Evolutionary conservation across 2,888 invertebrate species (phyloP).

Genomic region (Limnephilus auricula): DNA sequence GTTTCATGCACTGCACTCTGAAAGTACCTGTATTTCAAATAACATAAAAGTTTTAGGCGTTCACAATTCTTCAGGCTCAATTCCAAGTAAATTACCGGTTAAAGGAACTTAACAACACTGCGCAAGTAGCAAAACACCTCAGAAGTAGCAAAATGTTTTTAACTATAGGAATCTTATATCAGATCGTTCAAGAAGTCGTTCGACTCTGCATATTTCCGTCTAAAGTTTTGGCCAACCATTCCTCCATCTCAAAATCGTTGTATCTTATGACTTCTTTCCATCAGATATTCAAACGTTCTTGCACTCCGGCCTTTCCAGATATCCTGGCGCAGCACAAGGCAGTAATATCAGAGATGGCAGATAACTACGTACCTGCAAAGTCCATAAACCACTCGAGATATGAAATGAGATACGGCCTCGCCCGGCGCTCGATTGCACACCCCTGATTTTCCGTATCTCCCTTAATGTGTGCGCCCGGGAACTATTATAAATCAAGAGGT

Average conservation of each 20-base stretch:
- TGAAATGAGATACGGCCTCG: not conserved
- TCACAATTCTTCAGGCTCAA: too few species aligned
- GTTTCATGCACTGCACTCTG: too few species aligned
- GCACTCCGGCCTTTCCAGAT: not conserved
- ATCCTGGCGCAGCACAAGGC: not conserved
- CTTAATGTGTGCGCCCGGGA: slow-evolving; percentile 24
- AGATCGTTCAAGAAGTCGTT: not conserved
- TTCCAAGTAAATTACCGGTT: too few species aligned
- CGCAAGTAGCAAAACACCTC: too few species aligned
- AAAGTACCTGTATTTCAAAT: too few species aligned
- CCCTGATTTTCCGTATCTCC: slow-evolving; percentile 28
- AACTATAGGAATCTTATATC: not conserved
- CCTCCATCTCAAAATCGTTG: not conserved
- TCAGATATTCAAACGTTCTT: slow-evolving; percentile 25
- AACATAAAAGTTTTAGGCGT: too few species aligned
- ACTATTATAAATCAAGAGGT: slow-evolving; percentile 10
- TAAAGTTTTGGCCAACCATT: not conserved
- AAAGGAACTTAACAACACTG: too few species aligned
- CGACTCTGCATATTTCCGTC: not conserved
- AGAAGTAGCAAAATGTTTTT: not conserved
- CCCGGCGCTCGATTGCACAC: slow-evolving; percentile 11
- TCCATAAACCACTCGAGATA: slow-evolving; percentile 22
- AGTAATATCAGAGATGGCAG: slow-evolving; percentile 9
- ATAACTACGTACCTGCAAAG: not conserved
- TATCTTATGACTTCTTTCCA: slow-evolving; percentile 5